Evolutionary conservation across 2,113 vertebrate genomes (phyloP), one percentile per base, ranked within the genome.

Genomic region (Butorides virescens): DNA sequence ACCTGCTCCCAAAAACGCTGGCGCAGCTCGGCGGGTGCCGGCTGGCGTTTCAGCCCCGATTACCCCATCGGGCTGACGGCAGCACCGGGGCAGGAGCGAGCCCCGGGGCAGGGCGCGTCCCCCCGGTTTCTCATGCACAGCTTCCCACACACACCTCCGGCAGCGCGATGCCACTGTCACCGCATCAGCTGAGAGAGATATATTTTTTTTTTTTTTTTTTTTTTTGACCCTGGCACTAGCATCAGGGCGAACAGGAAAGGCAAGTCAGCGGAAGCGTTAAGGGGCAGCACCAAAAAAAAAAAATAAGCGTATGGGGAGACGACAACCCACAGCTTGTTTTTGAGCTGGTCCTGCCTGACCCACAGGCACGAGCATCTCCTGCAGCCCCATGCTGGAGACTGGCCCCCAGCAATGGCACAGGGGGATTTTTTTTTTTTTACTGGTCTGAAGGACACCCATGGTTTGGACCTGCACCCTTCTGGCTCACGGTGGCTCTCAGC

Each of bases 351-450:
- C 37, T 34, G 10, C 59, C 47, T 36, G 39, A 72, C 27, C 19
- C 67, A 36, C 0, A 0, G 63, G 34, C 30, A n/a, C 0, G 0
- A 25, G 44, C 15, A 27, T 23, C 52, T 87, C 72, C 30, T 4
- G 0, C 9, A 39, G 72, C 25, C 7, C 16, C 2, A 0, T 4
- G 50, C 3, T 17, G 62, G 36, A 56, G 8, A 49, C 23, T 0
- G 0, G 17, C 46, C 1, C 37, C 11, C 3, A 2, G 26, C 37
- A 42, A 17, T 0, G 3, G 22, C 22, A 1, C 0, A 1, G 14
- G 1, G 6, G 20, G 19, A 15, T 11, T 13, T 7, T 1, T 39
- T 39, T 39, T 39, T 39, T 39, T n/a, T n/a, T 10, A 1, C 6
- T 30, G 22, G 6, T 42, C 44, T 61, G 7, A 62, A 67, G 36